Base-by-base conservation (phyloP, 1,140 invertebrate genomes). In the Drosophila bifasciata region DNA sequence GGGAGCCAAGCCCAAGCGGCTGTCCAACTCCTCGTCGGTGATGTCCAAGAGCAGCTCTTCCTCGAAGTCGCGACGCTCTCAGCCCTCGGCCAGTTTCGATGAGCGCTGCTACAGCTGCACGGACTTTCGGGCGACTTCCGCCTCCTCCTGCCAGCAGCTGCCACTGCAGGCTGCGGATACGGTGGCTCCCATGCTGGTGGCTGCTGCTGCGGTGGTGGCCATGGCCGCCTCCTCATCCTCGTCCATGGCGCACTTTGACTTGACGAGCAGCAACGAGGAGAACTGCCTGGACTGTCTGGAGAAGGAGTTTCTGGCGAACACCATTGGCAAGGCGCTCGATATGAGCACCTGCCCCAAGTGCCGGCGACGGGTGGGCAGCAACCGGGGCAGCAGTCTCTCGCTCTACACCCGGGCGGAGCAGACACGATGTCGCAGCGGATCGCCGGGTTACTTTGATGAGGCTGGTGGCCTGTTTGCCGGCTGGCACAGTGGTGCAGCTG, bases 221-320 rank as follows among this genome's bases (percentile, higher is more conserved):
- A 53, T 81, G 58, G 60, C 50, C 41, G 58, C 56, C 39, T 67
- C 56, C 39, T 67, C 71, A 23, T 86, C 84, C 16, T 50, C 70
- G 16, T 63, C 57, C 11, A 41, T 49, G 16, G 67, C 69, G 3
- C 81, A 86, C 23, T 81, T 86, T 39, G 83, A 88, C 46, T 11
- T 36, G 32, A 36, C 32, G 32, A 63, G 69, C 41, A 72, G 25
- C 19, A 77, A 66, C 6, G 90, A 91, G 44, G 90, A 91, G 6
- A 89, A 77, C n/a, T 91, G 90, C 36, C 52, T 91, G 39, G 90
- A 91, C 41, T 91, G 90, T 39, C 77, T 91, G 51, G 90, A 91
- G 49, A 91, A 91, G 36, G 90, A 91, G 56, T 91, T 91, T 51
- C 40, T 91, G 32, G 86, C 88, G 16, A 91, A 89, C 36, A 91